Evolutionary conservation across 2,888 invertebrate species (phyloP).

Genomic region (Spisula solida): DNA sequence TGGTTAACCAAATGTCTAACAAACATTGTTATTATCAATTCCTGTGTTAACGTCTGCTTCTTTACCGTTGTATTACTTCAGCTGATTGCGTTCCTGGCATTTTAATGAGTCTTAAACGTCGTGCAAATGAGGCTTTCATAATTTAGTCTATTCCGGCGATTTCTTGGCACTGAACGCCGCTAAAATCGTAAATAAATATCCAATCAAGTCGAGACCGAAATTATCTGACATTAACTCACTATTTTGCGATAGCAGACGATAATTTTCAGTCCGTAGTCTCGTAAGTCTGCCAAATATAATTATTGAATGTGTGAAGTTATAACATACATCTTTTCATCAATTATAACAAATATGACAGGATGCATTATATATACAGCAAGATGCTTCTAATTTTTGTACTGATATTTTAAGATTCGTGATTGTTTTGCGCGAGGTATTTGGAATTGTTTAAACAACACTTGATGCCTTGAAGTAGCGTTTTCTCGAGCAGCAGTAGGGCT

Average conservation of each 20-base stretch:
- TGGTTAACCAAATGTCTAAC: not conserved
- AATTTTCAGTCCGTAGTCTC: constrained; percentile 26
- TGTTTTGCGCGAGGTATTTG: not conserved
- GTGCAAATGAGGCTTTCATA: constrained; percentile 54
- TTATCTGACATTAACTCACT: constrained; percentile 39
- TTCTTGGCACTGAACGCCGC: constrained; percentile 38
- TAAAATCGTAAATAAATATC: constrained; percentile 42
- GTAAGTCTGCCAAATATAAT: constrained; percentile 35
- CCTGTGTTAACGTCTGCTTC: not conserved
- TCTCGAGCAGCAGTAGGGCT: not conserved
- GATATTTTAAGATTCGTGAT: constrained; percentile 16
- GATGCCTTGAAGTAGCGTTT: not conserved
- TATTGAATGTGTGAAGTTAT: constrained; percentile 41
- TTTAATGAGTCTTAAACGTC: constrained; percentile 43
- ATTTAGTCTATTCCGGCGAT: constrained; percentile 57
- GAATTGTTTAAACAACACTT: not conserved
- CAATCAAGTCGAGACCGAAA: constrained; percentile 33
- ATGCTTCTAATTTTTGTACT: not conserved
- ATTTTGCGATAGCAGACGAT: constrained; percentile 35
- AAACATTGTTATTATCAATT: not conserved
- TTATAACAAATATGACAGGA: constrained; percentile 9
- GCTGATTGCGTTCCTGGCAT: constrained; percentile 26
- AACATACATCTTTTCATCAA: constrained; percentile 32
- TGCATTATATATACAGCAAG: not conserved
- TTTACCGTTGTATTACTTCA: constrained; percentile 16